These are phyloP conservation scores for Geopemphigus sp. DNA, from an alignment of 1,140 invertebrate species.

Conservation along the genomic window DNA sequence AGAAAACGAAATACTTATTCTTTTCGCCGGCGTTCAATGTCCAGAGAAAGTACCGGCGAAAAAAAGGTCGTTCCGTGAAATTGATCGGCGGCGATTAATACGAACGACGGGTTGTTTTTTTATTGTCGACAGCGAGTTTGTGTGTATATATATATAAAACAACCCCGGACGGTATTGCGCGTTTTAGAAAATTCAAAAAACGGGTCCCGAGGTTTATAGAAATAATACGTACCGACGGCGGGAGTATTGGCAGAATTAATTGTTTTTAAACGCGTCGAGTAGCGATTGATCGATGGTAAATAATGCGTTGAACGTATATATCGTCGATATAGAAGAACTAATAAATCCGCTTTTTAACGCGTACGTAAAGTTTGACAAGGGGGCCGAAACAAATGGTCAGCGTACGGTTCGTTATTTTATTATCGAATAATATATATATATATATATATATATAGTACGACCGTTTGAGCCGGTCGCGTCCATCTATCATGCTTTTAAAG, in stretches of 20 bases:
- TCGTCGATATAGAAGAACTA: too few relatives aligned
- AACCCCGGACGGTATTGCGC: too few relatives aligned
- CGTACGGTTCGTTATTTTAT: not conserved
- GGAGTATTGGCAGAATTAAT: too few relatives aligned
- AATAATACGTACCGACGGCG: too few relatives aligned
- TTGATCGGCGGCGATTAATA: not conserved
- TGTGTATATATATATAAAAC: not conserved
- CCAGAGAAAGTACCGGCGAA: not conserved
- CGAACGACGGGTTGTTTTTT: not conserved
- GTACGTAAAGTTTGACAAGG: too few relatives aligned
- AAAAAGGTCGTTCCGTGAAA: slow-evolving; percentile 2
- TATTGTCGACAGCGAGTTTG: not conserved
- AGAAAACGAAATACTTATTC: slow-evolving; percentile 24
- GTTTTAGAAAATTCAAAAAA: too few relatives aligned
- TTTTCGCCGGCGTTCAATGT: not conserved
- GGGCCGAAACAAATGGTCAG: not conserved
- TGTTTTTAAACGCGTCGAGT: too few relatives aligned
- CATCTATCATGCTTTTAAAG: slow-evolving; percentile 9
- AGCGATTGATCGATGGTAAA: too few relatives aligned
- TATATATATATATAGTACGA: too few relatives aligned
- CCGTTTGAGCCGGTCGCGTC: not conserved
- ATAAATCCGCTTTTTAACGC: too few relatives aligned
- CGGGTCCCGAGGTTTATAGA: too few relatives aligned
- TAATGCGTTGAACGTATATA: too few relatives aligned
- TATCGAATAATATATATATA: slow-evolving; percentile 8